Percentiles rank a stretch among this genome's conserved stretches.
phyloP scores from a whole-genome alignment of 2,113 vertebrate genomes.

The Nicator chloris region DNA sequence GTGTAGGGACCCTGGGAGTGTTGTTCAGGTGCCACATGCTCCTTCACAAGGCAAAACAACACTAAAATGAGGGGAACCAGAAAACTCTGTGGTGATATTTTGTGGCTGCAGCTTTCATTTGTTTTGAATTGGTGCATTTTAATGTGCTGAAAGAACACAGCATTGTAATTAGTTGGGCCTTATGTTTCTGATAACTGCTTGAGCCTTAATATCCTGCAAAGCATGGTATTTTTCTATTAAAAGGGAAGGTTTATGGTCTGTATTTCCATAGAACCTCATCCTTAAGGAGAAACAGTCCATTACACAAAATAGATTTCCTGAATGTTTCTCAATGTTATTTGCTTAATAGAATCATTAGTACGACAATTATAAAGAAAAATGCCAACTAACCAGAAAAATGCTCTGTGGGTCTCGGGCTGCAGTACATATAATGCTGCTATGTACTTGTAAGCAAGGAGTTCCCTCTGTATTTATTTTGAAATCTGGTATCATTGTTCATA shows the following conservation, averaged over 20 bases:
- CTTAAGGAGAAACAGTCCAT: not conserved
- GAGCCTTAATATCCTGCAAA: not conserved
- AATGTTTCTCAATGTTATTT: not conserved
- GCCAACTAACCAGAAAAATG: not conserved
- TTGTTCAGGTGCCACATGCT: rapidly evolving
- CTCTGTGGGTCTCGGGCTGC: not conserved
- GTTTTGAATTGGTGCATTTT: not conserved
- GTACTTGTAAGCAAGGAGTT: not conserved
- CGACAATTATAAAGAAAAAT: not conserved
- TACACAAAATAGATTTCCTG: not conserved
- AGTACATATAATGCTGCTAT: not conserved
- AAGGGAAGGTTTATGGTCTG: not conserved
- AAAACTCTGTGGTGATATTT: not conserved
- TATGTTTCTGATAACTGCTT: not conserved
- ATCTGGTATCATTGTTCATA: not conserved
- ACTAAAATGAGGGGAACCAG: not conserved
- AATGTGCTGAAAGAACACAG: not conserved
- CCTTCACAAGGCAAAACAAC: not conserved
- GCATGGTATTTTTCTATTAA: not conserved
- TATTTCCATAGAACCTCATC: not conserved
- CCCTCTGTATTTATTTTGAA: not conserved
- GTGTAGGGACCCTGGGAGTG: not conserved
- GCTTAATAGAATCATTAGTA: not conserved
- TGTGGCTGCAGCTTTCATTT: not conserved
- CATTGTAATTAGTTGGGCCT: not conserved